Evolutionary conservation across 2,797 vertebrate genomes (phyloP), one percentile per base, ranked within the genome.

Genomic region (Lithobates sylvaticus): DNA sequence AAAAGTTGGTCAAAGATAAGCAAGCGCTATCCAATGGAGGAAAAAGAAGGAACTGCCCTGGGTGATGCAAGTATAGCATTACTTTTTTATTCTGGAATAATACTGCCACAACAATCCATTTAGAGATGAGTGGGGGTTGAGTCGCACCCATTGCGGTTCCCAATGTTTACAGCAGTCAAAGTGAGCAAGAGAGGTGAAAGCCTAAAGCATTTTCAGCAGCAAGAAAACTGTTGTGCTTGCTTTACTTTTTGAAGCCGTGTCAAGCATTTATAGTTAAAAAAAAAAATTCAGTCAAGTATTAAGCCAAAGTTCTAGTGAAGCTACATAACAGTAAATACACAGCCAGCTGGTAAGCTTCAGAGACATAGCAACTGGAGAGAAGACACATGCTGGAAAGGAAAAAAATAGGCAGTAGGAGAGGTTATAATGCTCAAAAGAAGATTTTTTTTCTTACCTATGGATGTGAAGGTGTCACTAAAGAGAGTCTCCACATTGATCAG

Each of bases 401-500:
- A 71, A 54, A 18, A 44, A 23, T 15, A 27, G 3, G 79, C 68
- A 72, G 79, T 29, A 72, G 79, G 68, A 58, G 13, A 72, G 47
- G 32, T 32, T 10, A 29, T 42, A 44, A n/a, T 42, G 32, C 50
- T 5, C 50, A 21, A 23, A 23, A 61, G 54, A 61, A 23, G 50
- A 10, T 23, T 16, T n/a, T 13, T 10, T 10, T 93, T 93, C 1
- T 94, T 93, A 72, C 95, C 95, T 2, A 94, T 94, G 0, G 95
- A 96, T 34, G 94, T 94, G 88, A 96, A 96, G 16, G 93, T 95
- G 85, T 96, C 94, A 0, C 94, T 96, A 90, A 96, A 96, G 58
- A 96, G 91, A 78, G 95, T 91, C 3, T 95, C 94, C 85, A 95
- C 94, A 0, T 96, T 93, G 83, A 91, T 92, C 44, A 96, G 93